Conservation (phyloP, 2,888 invertebrate species). For the Gastracanthus pulcherrimus region DNA sequence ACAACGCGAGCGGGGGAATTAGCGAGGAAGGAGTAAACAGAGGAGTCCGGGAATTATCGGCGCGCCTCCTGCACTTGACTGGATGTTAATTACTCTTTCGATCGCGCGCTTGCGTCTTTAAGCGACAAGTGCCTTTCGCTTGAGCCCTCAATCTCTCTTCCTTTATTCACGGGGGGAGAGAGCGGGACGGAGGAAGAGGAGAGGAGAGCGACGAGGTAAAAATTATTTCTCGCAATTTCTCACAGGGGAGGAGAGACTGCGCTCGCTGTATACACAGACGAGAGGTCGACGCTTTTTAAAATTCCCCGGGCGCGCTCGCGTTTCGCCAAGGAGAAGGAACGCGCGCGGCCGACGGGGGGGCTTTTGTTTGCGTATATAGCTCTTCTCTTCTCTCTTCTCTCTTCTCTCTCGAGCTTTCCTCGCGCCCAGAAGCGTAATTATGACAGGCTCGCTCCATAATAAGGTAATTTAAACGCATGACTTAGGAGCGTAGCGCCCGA, state of each 20-base stretch:
- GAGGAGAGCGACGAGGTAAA: too few species aligned
- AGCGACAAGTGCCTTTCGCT: too few species aligned
- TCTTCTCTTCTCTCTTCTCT: not conserved
- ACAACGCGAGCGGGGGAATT: not conserved
- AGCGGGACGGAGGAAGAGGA: too few species aligned
- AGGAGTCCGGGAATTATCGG: conserved; percentile 20
- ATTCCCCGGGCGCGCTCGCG: not conserved
- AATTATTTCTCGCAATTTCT: conserved; percentile 37
- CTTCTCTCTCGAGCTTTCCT: not conserved
- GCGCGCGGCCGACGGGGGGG: not conserved
- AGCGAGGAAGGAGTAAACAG: conserved; percentile 25
- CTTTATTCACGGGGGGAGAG: not conserved
- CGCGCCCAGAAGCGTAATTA: conserved; percentile 69
- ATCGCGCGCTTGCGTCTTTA: not conserved
- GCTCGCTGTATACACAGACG: too few species aligned
- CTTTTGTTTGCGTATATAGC: conserved; percentile 22
- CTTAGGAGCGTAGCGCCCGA: conserved; percentile 66
- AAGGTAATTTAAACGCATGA: conserved; percentile 77
- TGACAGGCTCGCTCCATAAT: conserved; percentile 72
- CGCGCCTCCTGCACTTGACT: conserved; percentile 25
- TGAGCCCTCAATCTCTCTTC: not conserved
- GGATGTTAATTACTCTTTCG: conserved; percentile 34
- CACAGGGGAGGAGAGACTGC: too few species aligned
- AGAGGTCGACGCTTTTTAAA: conserved; percentile 31
- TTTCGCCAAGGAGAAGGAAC: not conserved